A percentile compares a stretch with the other conserved stretches of the same genome.
phyloP scores from a whole-genome alignment of 2,888 invertebrate species.

The Acrobasis consociella region DNA sequence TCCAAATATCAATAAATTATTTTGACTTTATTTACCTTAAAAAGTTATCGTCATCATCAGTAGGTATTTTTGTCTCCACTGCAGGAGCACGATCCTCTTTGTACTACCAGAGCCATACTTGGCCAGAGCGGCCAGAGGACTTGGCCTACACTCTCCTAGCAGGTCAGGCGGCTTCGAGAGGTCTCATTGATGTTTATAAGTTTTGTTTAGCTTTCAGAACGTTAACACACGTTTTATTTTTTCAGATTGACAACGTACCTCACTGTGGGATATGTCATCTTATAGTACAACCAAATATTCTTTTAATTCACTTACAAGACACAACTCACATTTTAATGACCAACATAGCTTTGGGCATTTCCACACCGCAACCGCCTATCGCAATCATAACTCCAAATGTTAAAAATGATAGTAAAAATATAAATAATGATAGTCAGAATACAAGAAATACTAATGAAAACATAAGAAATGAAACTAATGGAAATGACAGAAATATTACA shows the following conservation, averaged over 20 bases:
- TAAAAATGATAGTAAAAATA: background rate
- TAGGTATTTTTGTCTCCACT: no score
- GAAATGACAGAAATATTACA: background rate
- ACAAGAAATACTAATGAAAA: background rate
- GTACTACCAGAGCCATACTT: no score
- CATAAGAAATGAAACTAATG: background rate
- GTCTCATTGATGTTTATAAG: no score
- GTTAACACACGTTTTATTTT: background rate
- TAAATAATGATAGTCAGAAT: background rate
- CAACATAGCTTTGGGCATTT: background rate
- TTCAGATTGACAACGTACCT: background rate
- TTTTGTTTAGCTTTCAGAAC: no score
- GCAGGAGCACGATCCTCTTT: no score
- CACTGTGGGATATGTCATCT: slow-evolving; percentile 12
- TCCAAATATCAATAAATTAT: no score
- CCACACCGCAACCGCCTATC: background rate
- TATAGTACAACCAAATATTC: background rate
- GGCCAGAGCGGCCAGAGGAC: no score
- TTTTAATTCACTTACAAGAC: slow-evolving; percentile 3
- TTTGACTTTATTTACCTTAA: no score
- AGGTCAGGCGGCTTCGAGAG: no score
- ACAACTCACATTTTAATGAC: background rate
- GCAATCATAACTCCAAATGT: background rate
- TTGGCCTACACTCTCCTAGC: no score
- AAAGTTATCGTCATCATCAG: no score